Percentiles rank a stretch among this genome's conserved stretches.
Evolutionary conservation across 2,797 vertebrate genomes (phyloP).

Genomic region (Valencia hispanica): DNA sequence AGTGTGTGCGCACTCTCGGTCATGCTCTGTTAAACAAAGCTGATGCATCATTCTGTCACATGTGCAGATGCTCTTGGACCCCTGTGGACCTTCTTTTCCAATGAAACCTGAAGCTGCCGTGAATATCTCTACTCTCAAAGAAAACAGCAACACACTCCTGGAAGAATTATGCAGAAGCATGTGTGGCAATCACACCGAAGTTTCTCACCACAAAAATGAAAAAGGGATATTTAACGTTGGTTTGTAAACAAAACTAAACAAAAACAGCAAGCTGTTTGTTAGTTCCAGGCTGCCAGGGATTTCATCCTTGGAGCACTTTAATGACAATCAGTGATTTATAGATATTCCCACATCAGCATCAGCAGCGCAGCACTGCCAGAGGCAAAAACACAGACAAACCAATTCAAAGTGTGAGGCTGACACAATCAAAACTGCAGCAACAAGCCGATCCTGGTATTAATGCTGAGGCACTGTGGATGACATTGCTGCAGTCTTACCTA

Average conservation of each 20-base stretch:
- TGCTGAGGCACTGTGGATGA: slow-evolving; percentile 13
- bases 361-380: slow-evolving; percentile 30
- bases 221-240: not conserved
- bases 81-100: slow-evolving; percentile 5
- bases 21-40: slow-evolving; percentile 56
- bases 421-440: slow-evolving; percentile 28
- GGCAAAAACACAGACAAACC: slow-evolving; percentile 62
- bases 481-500: slow-evolving; percentile 1
- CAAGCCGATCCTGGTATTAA: slow-evolving; percentile 33
- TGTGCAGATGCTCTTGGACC: slow-evolving; percentile 19
- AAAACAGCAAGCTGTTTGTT: slow-evolving; percentile 12
- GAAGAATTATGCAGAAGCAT: not conserved
- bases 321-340: slow-evolving; percentile 33
- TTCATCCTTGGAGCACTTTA: slow-evolving; percentile 13
- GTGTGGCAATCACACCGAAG: not conserved
- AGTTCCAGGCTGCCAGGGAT: slow-evolving; percentile 3
- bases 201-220: not conserved
- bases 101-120: slow-evolving; percentile 35
- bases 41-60: slow-evolving; percentile 71
- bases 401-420: slow-evolving; percentile 60
- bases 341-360: slow-evolving; percentile 17
- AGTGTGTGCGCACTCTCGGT: slow-evolving; percentile 29
- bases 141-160: slow-evolving; percentile 11
- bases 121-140: slow-evolving; percentile 47
- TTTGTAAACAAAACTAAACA: not conserved